Base-by-base conservation (phyloP, 1,140 invertebrate genomes). In the Apis laboriosa region DNA sequence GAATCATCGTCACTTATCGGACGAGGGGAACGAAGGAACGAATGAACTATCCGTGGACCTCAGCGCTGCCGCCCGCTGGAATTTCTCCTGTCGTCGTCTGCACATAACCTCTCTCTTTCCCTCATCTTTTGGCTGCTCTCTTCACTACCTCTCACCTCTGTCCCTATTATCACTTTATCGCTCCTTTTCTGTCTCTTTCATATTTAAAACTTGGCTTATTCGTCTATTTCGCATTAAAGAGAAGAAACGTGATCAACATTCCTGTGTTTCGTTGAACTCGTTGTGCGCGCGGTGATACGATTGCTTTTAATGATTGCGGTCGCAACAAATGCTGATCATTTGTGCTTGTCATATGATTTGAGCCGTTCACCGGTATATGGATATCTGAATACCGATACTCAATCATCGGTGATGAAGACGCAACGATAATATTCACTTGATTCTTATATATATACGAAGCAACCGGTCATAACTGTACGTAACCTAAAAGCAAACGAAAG, bases 181-280 rank as follows among this genome's bases (percentile, higher is more conserved):
- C 55, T 64, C 72, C 80, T 75, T 83, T 21, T 28, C 64, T 28
- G n/a, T 73, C 63, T 49, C 56, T 56, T 63, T 34, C 63, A 21
- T n/a, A 24, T 11, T 21, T 53, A 21, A 56, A 24, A 34, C 73
- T 73, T 34, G 53, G 51, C 71, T 63, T 56, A 56, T 68, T 79
- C 85, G 56, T 53, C 68, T 86, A 74, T 84, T 72, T 73, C 67
- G 61, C 64, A 63, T 82, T 73, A 75, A 72, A 77, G 75, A 77
- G 84, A 78, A 86, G 64, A 84, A 79, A 84, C 70, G 80, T 77
- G 80, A 82, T 68, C 80, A 82, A 82, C 77, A 60, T 84, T 84
- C 82, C 70, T 81, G 61, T 87, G 64, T 81, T 72, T 28, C 81
- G 81, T 83, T 83, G 81, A 84, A 79, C 77, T 77, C 76, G 76